These are phyloP conservation scores for Ceyx melanurus DNA, from an alignment of 2,113 vertebrate genomes.

Conservation along the genomic window DNA sequence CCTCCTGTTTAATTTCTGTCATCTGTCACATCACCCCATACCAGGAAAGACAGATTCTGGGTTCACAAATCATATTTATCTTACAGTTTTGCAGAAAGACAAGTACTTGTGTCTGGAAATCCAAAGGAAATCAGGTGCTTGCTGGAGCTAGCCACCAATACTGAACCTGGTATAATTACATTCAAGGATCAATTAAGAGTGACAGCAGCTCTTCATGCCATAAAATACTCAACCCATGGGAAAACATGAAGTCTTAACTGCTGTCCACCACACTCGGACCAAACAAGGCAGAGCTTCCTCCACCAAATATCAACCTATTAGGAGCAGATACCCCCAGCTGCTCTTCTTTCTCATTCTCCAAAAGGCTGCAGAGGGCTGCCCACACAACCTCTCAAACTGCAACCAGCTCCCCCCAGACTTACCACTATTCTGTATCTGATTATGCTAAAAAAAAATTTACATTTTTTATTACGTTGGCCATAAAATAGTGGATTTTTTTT, in stretches of 20 bases:
- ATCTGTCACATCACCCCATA: not conserved
- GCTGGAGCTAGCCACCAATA: not conserved
- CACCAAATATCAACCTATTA: not conserved
- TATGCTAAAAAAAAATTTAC: not conserved
- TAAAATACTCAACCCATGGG: not conserved
- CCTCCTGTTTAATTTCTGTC: not conserved
- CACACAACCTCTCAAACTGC: not conserved
- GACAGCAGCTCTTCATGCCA: rapidly evolving
- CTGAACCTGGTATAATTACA: not conserved
- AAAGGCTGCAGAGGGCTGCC: not conserved
- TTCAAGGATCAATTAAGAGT: not conserved
- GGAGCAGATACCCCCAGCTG: not conserved
- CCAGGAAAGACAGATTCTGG: not conserved
- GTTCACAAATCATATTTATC: not conserved
- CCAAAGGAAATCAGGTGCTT: not conserved
- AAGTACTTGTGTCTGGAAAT: not conserved
- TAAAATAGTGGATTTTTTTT: not conserved
- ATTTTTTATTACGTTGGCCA: rapidly evolving
- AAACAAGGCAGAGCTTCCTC: not conserved
- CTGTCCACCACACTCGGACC: not conserved
- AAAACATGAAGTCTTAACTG: not conserved
- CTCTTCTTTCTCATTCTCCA: not conserved
- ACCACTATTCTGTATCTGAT: not conserved
- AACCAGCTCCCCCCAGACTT: not conserved
- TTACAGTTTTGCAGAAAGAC: not conserved